Evolutionary conservation across 2,113 vertebrate species (phyloP).

Genomic region (Chaetorhynchus papuensis): DNA sequence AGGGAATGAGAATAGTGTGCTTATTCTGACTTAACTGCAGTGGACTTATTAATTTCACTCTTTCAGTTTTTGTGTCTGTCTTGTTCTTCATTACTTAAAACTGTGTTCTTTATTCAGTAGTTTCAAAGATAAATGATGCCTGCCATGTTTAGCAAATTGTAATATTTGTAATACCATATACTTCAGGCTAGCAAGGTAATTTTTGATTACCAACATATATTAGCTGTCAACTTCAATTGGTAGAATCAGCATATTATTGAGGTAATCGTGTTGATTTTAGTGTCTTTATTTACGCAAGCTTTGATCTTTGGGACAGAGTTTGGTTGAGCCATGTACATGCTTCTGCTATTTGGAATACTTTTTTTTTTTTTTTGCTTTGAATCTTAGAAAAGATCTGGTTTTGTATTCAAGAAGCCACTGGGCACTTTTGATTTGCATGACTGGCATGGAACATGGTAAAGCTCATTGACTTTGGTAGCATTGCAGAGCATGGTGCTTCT

Average conservation of each 20-base stretch:
- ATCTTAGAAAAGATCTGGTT: neutral
- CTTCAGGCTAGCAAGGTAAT: neutral
- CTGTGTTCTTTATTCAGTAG: neutral
- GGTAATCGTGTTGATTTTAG: neutral
- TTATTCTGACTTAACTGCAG: neutral
- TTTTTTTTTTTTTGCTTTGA: neutral
- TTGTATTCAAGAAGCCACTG: neutral
- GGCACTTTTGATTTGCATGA: neutral
- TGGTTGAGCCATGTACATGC: neutral
- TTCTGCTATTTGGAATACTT: neutral
- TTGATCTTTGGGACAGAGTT: neutral
- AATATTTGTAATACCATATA: neutral
- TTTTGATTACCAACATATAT: neutral
- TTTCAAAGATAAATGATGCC: neutral
- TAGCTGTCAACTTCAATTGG: neutral
- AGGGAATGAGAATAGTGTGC: neutral
- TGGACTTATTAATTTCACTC: neutral
- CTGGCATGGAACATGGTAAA: neutral
- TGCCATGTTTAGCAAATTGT: neutral
- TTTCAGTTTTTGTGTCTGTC: neutral
- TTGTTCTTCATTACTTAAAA: neutral
- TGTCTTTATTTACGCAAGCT: neutral
- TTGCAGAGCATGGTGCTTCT: neutral
- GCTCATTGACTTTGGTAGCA: neutral
- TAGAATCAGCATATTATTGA: neutral